Base-by-base conservation (phyloP, 2,888 invertebrate genomes). In the Eurytoma californica region DNA sequence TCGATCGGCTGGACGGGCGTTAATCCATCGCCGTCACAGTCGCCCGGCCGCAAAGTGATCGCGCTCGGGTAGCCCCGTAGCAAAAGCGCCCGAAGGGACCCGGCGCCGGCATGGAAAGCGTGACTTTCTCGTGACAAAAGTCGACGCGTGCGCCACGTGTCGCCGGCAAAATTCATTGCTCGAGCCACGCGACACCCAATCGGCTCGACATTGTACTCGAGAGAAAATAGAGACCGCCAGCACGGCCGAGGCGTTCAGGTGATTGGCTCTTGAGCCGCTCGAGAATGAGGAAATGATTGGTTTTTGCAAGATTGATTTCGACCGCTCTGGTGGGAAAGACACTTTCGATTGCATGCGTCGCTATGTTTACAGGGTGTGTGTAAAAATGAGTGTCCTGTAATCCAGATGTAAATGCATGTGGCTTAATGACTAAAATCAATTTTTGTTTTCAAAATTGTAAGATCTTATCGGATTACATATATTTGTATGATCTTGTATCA, bases 101-200 rank as follows among this genome's bases (percentile, higher is more conserved):
- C 47, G 61, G 24, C 24, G 39, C 9, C 39, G 9, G 39, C 78
- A 73, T 72, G 18, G 67, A 58, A 81, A 79, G 66, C 81, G 75
- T 75, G 76, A 76, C 76, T 76, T 76, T 76, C 20, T 74, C 83
- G 82, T 81, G 77, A 82, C 83, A 86, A 86, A 86, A 86, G 84
- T 84, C 83, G 75, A 79, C 75, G 72, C 80, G 66, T 77, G 74
- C 82, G 84, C 39, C 88, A 87, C 87, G 87, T 86, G 87, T 82
- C 86, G 80, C 79, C 83, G 82, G 84, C 84, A 84, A 84, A 86
- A 86, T 85, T 85, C 85, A 86, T 85, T 84, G 84, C 83, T 18
- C 83, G 83, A 84, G 88, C 74, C 89, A 90, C 89, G 89, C 87
- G 89, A 86, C 89, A 84, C 82, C 86, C 87, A 87, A 89, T 89